A percentile compares a stretch with the other conserved stretches of the same genome.
Evolutionary conservation across 2,113 vertebrate genomes (phyloP).

Genomic region (Charina bottae): DNA sequence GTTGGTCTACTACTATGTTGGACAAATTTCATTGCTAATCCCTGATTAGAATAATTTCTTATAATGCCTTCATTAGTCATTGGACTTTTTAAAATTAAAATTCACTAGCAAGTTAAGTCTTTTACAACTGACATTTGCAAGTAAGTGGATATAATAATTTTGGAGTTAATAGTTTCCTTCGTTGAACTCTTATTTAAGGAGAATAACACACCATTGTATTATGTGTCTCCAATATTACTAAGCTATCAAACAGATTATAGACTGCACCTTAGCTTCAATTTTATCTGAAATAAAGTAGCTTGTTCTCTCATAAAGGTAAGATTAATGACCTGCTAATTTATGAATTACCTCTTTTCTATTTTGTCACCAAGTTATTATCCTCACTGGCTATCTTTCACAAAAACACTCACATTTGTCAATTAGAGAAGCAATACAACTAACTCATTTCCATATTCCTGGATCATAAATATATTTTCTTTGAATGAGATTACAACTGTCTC

Average conservation of each 20-base stretch:
- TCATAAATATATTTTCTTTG: constrained; percentile 16
- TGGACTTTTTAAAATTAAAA: background rate
- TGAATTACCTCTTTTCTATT: constrained; percentile 38
- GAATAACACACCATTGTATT: constrained; percentile 24
- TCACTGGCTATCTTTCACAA: constrained; percentile 19
- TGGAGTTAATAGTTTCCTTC: background rate
- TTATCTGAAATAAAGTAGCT: constrained; percentile 55
- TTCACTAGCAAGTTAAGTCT: background rate
- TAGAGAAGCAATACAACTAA: constrained; percentile 29
- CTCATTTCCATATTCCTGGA: constrained; percentile 17
- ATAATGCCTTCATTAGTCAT: background rate
- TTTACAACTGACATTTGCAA: background rate
- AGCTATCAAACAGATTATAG: constrained; percentile 51
- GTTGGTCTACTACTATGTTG: background rate
- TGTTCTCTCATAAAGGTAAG: constrained; percentile 56
- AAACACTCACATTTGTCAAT: constrained; percentile 38
- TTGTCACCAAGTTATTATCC: constrained; percentile 51
- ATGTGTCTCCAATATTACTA: constrained; percentile 41
- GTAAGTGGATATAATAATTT: background rate
- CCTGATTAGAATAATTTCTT: background rate
- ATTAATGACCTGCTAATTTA: constrained; percentile 56
- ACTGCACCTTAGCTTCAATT: constrained; percentile 52
- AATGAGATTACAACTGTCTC: background rate
- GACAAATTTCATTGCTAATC: background rate
- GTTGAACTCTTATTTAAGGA: background rate